Evolutionary conservation across 1,140 invertebrate species (phyloP).

Genomic region (Probaryconus sp.): DNA sequence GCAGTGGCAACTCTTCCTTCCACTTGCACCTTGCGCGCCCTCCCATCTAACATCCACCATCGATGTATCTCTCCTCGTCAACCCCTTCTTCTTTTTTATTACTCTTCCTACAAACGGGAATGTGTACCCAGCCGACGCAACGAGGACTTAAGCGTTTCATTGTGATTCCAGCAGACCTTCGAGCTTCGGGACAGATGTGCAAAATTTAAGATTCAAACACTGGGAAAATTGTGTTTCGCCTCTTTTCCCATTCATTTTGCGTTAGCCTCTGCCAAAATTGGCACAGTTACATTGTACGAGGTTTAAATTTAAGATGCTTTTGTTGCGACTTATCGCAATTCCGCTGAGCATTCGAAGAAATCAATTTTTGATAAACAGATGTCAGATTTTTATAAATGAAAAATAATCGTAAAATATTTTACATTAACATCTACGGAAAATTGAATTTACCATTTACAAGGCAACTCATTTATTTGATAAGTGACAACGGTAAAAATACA

Average conservation of each 20-base stretch:
- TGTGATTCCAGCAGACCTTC: slow-evolving; percentile 71
- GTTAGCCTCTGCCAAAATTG: neutral
- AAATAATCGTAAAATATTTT: no score
- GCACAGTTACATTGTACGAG: no score
- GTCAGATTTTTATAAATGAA: no score
- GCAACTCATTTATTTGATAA: no score
- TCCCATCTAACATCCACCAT: slow-evolving; percentile 57
- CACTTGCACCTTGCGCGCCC: slow-evolving; percentile 53
- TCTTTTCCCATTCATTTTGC: neutral
- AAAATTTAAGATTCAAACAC: slow-evolving; percentile 72
- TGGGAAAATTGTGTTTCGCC: slow-evolving; percentile 22
- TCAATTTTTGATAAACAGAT: no score
- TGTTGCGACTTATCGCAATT: no score
- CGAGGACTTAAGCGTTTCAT: slow-evolving; percentile 74
- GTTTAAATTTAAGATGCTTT: no score
- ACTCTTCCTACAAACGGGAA: slow-evolving; percentile 55
- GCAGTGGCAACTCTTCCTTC: slow-evolving; percentile 49
- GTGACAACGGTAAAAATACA: no score
- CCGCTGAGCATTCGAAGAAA: no score
- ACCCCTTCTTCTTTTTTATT: slow-evolving; percentile 45
- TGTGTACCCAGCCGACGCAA: slow-evolving; percentile 73
- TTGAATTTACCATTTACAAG: no score
- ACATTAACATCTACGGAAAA: no score
- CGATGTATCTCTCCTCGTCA: slow-evolving; percentile 52
- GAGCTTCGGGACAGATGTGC: slow-evolving; percentile 72